These are phyloP conservation scores for Cyrtodaria siliqua DNA, from an alignment of 2,888 invertebrate species.

Conservation along the genomic window DNA sequence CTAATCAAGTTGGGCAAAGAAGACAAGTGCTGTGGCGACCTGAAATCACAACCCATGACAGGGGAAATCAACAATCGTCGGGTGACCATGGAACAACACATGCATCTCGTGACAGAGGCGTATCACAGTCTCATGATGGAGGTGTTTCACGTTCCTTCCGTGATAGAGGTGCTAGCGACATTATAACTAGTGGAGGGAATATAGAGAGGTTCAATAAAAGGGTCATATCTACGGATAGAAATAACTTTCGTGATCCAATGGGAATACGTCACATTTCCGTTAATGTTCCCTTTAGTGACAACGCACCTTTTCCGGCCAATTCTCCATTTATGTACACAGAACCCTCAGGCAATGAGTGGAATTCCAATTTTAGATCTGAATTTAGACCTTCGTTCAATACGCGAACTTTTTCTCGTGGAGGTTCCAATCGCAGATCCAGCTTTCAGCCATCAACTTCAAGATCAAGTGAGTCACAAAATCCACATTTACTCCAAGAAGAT, in stretches of 20 bases:
- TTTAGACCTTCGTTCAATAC: conserved; percentile 21
- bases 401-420: conserved; percentile 32
- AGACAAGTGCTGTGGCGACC: background rate
- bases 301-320: background rate
- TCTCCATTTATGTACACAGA: conserved; percentile 16
- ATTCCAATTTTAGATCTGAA: conserved; percentile 17
- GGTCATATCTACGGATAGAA: no score
- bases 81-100: background rate
- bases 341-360: conserved; percentile 30
- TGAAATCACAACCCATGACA: no score
- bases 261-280: no score
- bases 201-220: no score
- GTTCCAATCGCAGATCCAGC: conserved; percentile 42
- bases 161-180: no score
- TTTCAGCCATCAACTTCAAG: background rate
- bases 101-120: background rate
- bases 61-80: background rate
- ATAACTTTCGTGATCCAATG: no score
- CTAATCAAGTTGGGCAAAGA: background rate
- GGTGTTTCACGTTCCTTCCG: no score
- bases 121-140: background rate
- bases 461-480: background rate
- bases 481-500: conserved; percentile 3
- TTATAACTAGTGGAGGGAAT: no score
- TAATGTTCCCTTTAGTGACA: background rate